Evolutionary conservation across 2,797 vertebrate species (phyloP).

Genomic region (Neosilurus hyrtlii): DNA sequence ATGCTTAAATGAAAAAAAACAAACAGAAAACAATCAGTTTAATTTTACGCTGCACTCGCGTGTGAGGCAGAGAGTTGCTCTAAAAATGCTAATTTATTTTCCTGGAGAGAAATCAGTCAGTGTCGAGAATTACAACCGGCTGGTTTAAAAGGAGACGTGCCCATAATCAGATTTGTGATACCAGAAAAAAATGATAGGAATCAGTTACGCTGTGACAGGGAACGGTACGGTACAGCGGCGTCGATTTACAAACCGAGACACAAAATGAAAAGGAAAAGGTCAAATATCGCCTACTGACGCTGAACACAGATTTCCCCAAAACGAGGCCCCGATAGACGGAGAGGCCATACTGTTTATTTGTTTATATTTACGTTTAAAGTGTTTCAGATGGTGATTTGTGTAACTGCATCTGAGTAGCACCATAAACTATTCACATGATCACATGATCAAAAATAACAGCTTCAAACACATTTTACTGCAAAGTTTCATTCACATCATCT

Average conservation of each 20-base stretch:
- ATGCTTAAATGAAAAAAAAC: background rate
- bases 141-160: too few relatives aligned
- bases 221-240: background rate
- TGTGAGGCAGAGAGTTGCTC: background rate
- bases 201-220: too few relatives aligned
- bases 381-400: background rate
- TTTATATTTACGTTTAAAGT: background rate
- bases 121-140: background rate
- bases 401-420: background rate
- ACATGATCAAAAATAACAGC: background rate
- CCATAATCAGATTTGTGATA: too few relatives aligned
- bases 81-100: background rate
- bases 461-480: too few relatives aligned
- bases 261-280: background rate
- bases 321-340: background rate
- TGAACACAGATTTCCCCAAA: background rate
- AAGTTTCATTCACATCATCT: too few relatives aligned
- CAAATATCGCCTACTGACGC: background rate
- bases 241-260: background rate
- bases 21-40: background rate
- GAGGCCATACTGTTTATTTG: background rate
- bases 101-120: background rate
- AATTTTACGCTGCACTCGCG: background rate
- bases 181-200: too few relatives aligned
- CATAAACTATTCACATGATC: background rate